A percentile compares a stretch with the other conserved stretches of the same genome.
These are phyloP conservation scores for Marmota monax DNA, from an alignment of 2,113 vertebrate genomes.

Conservation along the genomic window DNA sequence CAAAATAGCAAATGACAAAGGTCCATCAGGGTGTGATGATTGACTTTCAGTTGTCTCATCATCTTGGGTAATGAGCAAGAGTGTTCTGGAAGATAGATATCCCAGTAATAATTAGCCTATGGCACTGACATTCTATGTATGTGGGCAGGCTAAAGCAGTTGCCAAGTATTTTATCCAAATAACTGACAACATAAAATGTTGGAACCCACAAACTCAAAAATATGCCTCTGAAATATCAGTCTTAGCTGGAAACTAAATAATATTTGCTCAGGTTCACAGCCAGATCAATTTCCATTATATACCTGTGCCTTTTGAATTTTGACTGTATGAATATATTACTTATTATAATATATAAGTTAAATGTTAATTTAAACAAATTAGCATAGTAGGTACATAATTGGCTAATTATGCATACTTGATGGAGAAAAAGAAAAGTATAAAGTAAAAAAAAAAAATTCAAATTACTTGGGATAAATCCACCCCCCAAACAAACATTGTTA, in stretches of 20 bases:
- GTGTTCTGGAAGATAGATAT: neutral
- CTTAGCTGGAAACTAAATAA: neutral
- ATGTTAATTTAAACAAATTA: neutral
- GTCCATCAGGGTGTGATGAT: neutral
- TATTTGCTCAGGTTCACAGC: no score
- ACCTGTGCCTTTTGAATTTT: neutral
- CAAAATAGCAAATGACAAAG: no score
- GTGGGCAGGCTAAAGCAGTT: neutral
- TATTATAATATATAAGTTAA: slow-evolving; percentile 33
- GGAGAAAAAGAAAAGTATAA: neutral
- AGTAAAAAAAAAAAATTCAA: neutral
- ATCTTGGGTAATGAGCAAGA: neutral
- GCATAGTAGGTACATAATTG: neutral
- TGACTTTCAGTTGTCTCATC: neutral
- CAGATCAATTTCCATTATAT: neutral
- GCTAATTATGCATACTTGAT: neutral
- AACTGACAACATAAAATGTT: neutral
- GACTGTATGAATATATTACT: neutral
- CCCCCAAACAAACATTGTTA: neutral
- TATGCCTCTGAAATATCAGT: neutral
- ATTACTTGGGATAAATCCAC: neutral
- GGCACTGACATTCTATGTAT: neutral
- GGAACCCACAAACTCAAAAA: neutral
- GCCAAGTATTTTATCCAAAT: neutral
- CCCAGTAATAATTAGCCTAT: neutral